These are phyloP conservation scores for Pelusios castaneus DNA, from an alignment of 2,113 vertebrate genomes.

Conservation along the genomic window DNA sequence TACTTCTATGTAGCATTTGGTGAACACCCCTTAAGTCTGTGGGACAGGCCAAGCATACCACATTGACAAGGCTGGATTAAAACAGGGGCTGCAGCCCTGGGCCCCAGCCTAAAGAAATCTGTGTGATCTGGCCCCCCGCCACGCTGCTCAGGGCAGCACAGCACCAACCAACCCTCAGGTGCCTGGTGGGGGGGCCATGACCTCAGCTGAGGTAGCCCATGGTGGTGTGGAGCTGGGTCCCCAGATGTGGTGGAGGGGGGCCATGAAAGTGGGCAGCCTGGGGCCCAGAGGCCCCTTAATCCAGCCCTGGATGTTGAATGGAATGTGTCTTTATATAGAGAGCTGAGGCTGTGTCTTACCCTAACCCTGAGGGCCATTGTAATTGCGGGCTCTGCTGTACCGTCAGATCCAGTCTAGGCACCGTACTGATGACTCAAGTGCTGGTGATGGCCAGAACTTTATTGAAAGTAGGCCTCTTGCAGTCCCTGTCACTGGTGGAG, in stretches of 20 bases:
- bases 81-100: too few species aligned
- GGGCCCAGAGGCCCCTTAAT: too few species aligned
- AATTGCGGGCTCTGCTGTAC: neutral
- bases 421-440: neutral
- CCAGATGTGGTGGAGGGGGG: too few species aligned
- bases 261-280: too few species aligned
- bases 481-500: neutral
- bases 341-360: neutral
- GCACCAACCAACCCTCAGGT: too few species aligned
- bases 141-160: too few species aligned
- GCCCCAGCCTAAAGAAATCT: too few species aligned
- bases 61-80: neutral
- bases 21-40: neutral
- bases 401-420: neutral
- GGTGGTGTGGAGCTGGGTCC: too few species aligned
- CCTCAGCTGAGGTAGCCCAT: too few species aligned
- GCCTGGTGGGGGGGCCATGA: too few species aligned
- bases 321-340: neutral
- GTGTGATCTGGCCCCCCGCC: too few species aligned
- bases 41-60: neutral
- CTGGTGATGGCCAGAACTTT: neutral
- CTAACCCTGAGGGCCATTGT: accelerated
- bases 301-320: too few species aligned
- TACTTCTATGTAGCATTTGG: neutral
- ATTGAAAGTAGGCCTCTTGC: neutral